Conservation (phyloP, 2,888 invertebrate genomes). For the Lycocerus yunnanus region DNA sequence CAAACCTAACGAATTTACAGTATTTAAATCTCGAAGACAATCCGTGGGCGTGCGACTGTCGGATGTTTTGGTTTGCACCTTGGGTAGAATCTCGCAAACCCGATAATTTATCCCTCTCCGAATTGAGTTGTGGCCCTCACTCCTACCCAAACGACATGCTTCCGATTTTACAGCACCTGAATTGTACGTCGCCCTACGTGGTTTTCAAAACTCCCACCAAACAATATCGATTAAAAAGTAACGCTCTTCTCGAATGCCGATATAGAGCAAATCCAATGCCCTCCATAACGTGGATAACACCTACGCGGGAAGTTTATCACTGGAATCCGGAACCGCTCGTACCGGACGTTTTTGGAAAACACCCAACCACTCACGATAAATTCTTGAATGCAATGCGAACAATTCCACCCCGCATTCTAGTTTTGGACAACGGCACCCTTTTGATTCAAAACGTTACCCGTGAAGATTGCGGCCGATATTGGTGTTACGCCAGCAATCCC, state of each 20-base stretch:
- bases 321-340: slow-evolving; percentile 76
- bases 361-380: slow-evolving; percentile 66
- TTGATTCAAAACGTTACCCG: slow-evolving; percentile 72
- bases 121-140: slow-evolving; percentile 68
- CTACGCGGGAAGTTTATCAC: slow-evolving; percentile 71
- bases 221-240: slow-evolving; percentile 66
- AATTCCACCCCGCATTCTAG: slow-evolving; percentile 62
- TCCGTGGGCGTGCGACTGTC: slow-evolving; percentile 85
- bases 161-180: slow-evolving; percentile 69
- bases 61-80: slow-evolving; percentile 76
- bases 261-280: slow-evolving; percentile 78
- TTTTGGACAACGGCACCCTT: slow-evolving; percentile 80
- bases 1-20: slow-evolving; percentile 65
- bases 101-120: slow-evolving; percentile 57
- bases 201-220: slow-evolving; percentile 65
- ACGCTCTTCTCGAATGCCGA: slow-evolving; percentile 77
- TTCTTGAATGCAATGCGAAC: slow-evolving; percentile 52
- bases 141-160: slow-evolving; percentile 73
- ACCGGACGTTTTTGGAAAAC: slow-evolving; percentile 69
- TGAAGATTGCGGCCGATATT: slow-evolving; percentile 83
- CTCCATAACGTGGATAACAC: slow-evolving; percentile 86
- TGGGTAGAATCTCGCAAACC: slow-evolving; percentile 64
- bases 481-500: slow-evolving; percentile 85
- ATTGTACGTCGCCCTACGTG: slow-evolving; percentile 70
- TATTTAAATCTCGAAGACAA: slow-evolving; percentile 73